Evolutionary conservation across 2,888 invertebrate genomes (phyloP), one percentile per base, ranked within the genome.

Genomic region (Oligia latruncula): DNA sequence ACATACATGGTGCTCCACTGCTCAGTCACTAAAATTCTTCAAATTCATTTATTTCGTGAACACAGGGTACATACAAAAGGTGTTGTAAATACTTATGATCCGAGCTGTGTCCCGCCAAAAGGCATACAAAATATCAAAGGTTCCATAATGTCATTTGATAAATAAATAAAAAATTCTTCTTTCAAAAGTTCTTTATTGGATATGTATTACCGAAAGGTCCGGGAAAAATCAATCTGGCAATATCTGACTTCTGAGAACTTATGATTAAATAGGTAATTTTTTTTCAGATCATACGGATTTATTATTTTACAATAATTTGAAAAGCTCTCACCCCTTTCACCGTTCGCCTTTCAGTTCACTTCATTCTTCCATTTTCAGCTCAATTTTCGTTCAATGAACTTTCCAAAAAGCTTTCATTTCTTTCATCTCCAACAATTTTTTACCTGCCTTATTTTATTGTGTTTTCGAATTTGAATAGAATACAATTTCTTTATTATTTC

Each of bases 401-500:
- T 58, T 29, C 20, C 2, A 58, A 13, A 82, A 35, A 17, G 4
- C 17, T 13, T 3, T 1, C 20, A 49, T 52, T 74, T 20, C 29
- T 35, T 23, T 29, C 5, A 20, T 29, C 17, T 52, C 3, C 0
- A 20, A 20, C 15, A 13, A n/a, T 35, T 15, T 40, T 35, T 35
- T 15, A 62, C 4, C 11, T 40, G 35, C 60, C 23, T 60, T 49
- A 65, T n/a, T 60, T 29, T 58, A 58, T 66, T 78, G 1, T 79
- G n/a, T 29, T 64, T 23, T 62, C 46, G 8, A 15, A 35, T 72
- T 49, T 20, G 17, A 62, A 62, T 13, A 73, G 40, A 74, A 60
- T 40, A 29, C 15, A 23, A 80, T 64, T 71, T 43, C 17, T 80
- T 65, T 65, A 20, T 60, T 52, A 43, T 70, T 65, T 68, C 58